Percentiles rank a stretch among this genome's conserved stretches.
Evolutionary conservation across 2,797 vertebrate genomes (phyloP).

Genomic region (Urosaurus nigricauda): DNA sequence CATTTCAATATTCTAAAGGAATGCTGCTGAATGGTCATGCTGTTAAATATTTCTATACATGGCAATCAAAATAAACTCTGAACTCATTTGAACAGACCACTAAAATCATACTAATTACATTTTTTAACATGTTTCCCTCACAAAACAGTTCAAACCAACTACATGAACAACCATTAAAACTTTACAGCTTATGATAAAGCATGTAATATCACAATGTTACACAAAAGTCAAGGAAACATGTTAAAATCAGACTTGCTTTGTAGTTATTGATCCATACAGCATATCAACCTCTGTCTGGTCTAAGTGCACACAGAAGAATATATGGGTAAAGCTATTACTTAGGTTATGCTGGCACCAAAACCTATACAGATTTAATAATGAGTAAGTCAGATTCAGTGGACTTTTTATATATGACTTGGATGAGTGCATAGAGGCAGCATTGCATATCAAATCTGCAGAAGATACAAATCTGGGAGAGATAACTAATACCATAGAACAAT

Average conservation of each 20-base stretch:
- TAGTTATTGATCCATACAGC: too few species aligned
- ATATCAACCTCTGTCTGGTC: not conserved
- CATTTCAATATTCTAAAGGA: not conserved
- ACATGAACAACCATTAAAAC: too few species aligned
- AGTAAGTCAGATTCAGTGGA: not conserved
- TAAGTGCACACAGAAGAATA: not conserved
- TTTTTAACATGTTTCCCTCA: not conserved
- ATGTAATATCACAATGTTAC: too few species aligned
- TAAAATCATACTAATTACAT: not conserved
- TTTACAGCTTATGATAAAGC: too few species aligned
- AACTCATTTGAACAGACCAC: not conserved
- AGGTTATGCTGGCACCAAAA: not conserved
- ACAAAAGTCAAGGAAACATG: too few species aligned
- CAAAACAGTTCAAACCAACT: not conserved
- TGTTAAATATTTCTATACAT: conserved; percentile 1
- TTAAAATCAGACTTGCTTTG: too few species aligned
- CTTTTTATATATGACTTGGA: not conserved
- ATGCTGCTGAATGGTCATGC: not conserved
- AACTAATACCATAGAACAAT: not conserved
- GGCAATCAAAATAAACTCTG: not conserved
- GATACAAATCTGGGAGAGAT: not conserved
- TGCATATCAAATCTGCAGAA: not conserved
- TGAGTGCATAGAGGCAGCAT: not conserved
- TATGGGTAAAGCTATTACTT: not conserved
- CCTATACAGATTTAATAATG: not conserved